Percentiles rank a stretch among this genome's conserved stretches.
Evolutionary conservation across 2,113 vertebrate species (phyloP).

Genomic region (Solea solea): DNA sequence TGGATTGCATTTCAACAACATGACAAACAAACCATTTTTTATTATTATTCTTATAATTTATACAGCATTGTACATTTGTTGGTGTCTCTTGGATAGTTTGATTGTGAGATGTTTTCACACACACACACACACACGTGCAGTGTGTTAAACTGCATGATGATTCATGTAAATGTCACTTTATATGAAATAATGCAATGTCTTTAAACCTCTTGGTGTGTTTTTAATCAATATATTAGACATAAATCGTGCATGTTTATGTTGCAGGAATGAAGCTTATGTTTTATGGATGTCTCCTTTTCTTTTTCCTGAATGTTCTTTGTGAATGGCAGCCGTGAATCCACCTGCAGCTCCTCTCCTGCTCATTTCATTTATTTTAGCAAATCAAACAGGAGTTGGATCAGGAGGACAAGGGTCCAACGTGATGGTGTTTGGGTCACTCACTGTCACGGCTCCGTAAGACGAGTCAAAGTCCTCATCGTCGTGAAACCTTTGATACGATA

Average conservation of each 20-base stretch:
- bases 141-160: neutral
- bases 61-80: too few relatives aligned
- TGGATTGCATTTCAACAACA: too few relatives aligned
- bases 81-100: neutral
- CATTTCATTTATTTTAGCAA: neutral
- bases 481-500: constrained; percentile 91
- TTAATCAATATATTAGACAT: constrained; percentile 5
- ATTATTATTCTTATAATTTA: too few relatives aligned
- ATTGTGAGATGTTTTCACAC: constrained; percentile 10
- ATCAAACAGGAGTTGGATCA: constrained; percentile 74
- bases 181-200: constrained; percentile 8
- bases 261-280: constrained; percentile 26
- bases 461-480: constrained; percentile 92
- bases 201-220: neutral
- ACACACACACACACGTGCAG: constrained; percentile 6
- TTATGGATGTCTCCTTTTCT: neutral
- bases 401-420: constrained; percentile 80
- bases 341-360: neutral
- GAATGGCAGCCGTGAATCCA: constrained; percentile 16
- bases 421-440: constrained; percentile 80
- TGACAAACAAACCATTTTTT: too few relatives aligned
- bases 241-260: neutral
- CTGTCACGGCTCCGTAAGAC: constrained; percentile 88
- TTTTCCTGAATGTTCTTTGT: constrained; percentile 10
- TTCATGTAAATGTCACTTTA: constrained; percentile 8